A percentile compares a stretch with the other conserved stretches of the same genome.
phyloP scores from a whole-genome alignment of 2,113 vertebrate genomes.

The Ameiurus melas region DNA sequence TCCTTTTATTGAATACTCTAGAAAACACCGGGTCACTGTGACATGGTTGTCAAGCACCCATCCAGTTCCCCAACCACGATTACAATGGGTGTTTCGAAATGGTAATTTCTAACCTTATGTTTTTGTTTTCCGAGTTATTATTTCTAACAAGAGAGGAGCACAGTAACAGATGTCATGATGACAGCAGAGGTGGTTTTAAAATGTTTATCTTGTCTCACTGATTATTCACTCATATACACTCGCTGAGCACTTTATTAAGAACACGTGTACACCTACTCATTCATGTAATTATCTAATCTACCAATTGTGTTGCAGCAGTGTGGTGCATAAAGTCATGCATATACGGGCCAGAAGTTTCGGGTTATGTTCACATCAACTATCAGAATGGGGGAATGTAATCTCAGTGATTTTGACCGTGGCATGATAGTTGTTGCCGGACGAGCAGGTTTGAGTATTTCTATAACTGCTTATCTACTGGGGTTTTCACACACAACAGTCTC shows the following conservation, averaged over 20 bases:
- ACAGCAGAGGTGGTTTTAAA: neutral
- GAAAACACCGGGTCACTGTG: neutral
- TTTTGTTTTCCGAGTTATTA: neutral
- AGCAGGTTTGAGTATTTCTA: neutral
- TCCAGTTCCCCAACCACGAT: neutral
- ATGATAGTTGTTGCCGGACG: neutral
- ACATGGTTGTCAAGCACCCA: neutral
- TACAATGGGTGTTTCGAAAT: neutral
- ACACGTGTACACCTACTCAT: neutral
- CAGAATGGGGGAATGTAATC: neutral
- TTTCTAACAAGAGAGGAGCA: neutral
- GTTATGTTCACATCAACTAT: neutral
- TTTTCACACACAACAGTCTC: neutral
- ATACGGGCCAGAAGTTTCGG: neutral
- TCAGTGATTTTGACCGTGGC: neutral
- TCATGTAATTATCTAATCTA: neutral
- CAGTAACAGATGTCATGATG: neutral
- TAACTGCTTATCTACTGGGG: neutral
- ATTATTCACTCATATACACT: neutral
- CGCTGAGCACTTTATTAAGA: neutral
- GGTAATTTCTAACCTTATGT: neutral
- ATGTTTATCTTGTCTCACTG: neutral
- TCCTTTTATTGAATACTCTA: neutral
- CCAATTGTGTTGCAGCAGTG: neutral
- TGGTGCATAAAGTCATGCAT: neutral